Conservation (phyloP, 30 jellyfish, hydroid and myxozoan genomes). For the Aurelia sp. region DNA sequence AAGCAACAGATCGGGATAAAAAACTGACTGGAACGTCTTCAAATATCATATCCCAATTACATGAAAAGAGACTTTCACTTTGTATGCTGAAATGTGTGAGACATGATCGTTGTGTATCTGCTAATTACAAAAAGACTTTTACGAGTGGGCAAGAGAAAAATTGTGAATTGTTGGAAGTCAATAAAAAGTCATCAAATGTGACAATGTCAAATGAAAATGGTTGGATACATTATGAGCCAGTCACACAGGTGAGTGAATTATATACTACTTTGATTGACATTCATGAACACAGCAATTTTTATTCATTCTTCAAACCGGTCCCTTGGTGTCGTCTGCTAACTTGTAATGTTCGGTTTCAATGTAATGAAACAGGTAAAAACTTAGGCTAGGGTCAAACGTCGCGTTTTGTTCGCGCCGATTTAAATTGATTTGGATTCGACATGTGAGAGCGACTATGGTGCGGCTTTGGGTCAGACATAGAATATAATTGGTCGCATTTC, state of each 20-base stretch:
- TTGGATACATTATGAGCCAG: neutral
- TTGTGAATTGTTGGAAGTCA: neutral
- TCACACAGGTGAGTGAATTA: neutral
- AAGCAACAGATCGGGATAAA: slow-evolving; percentile 2
- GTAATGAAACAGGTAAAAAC: too few relatives aligned
- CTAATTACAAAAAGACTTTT: neutral
- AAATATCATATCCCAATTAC: neutral
- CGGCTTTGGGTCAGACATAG: too few relatives aligned
- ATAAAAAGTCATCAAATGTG: too few relatives aligned
- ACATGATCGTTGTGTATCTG: neutral
- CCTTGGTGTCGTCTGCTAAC: slow-evolving; percentile 5
- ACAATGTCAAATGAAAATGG: too few relatives aligned
- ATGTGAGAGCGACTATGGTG: too few relatives aligned
- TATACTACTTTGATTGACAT: too few relatives aligned
- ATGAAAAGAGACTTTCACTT: neutral
- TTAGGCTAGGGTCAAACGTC: too few relatives aligned
- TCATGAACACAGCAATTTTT: neutral
- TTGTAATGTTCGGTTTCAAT: too few relatives aligned
- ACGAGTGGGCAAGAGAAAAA: neutral
- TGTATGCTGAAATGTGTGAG: neutral
- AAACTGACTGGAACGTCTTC: neutral
- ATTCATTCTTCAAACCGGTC: slow-evolving; percentile 21
- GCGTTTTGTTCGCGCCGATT: too few relatives aligned
- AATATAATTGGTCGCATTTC: too few relatives aligned
- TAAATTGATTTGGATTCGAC: too few relatives aligned